phyloP scores from a whole-genome alignment of 2,797 vertebrate genomes.

The Leptatherina wallacei region DNA sequence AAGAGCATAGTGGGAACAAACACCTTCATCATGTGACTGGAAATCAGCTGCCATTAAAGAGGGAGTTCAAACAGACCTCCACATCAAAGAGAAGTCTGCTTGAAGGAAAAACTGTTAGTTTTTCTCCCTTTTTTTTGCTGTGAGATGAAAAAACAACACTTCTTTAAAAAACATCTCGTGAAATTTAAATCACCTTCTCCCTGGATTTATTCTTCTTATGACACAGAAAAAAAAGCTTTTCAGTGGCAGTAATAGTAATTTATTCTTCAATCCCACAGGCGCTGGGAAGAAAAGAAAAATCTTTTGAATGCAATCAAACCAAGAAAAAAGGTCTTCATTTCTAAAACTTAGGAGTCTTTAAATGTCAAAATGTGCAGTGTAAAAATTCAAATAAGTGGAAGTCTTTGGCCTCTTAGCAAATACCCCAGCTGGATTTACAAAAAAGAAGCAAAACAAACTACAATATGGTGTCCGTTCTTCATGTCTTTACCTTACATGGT shows the following conservation, averaged over 20 bases:
- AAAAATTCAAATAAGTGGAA: slow-evolving; percentile 52
- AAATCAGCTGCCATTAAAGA: slow-evolving; percentile 37
- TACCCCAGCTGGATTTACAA: slow-evolving; percentile 21
- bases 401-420: slow-evolving; percentile 50
- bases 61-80: slow-evolving; percentile 41
- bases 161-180: slow-evolving; percentile 23
- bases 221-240: slow-evolving; percentile 30
- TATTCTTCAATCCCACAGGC: slow-evolving; percentile 43
- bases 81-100: slow-evolving; percentile 47
- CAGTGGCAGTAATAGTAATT: slow-evolving; percentile 36
- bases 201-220: slow-evolving; percentile 28
- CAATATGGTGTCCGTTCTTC: slow-evolving; percentile 10
- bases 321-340: slow-evolving; percentile 35
- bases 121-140: slow-evolving; percentile 7
- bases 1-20: slow-evolving; percentile 33
- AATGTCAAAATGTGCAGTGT: slow-evolving; percentile 59
- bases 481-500: slow-evolving; percentile 3
- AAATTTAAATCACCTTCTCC: slow-evolving; percentile 33
- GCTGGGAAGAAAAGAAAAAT: slow-evolving; percentile 33
- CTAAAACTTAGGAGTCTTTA: slow-evolving; percentile 46
- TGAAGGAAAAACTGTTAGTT: slow-evolving; percentile 9
- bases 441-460: slow-evolving; percentile 2
- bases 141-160: slow-evolving; percentile 21
- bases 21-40: slow-evolving; percentile 30
- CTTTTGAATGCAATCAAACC: slow-evolving; percentile 56